Conservation (phyloP, 2,113 vertebrate species). For the Desmodus rotundus region DNA sequence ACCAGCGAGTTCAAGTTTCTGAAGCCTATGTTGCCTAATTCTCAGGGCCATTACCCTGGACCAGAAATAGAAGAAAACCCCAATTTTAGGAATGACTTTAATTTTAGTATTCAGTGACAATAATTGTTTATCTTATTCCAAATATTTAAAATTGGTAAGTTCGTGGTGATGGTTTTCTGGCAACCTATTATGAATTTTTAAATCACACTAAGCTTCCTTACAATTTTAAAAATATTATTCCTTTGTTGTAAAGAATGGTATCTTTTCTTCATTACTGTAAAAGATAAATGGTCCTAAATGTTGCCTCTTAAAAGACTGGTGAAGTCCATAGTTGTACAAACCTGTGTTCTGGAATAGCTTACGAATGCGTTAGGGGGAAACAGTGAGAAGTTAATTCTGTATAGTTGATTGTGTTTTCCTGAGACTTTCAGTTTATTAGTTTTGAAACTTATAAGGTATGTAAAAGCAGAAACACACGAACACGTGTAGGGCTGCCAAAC, state of each 20-base stretch:
- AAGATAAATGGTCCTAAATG: not conserved
- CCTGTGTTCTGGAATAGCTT: not conserved
- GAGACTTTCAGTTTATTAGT: not conserved
- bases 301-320: not conserved
- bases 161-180: not conserved
- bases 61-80: not conserved
- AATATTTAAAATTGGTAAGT: not conserved
- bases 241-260: not conserved
- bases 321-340: not conserved
- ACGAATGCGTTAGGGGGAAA: not conserved
- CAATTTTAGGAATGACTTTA: not conserved
- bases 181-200: not conserved
- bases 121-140: not conserved
- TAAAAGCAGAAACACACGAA: not conserved
- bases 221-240: not conserved
- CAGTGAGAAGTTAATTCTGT: not conserved
- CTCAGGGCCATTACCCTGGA: too few relatives aligned
- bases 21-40: not conserved
- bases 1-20: conserved; percentile 56
- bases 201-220: not conserved
- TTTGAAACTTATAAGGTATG: not conserved
- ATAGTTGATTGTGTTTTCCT: not conserved
- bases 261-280: not conserved
- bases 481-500: not conserved
- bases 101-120: conserved; percentile 20